Base-by-base conservation (phyloP, 1,140 invertebrate genomes). In the Manduca sexta region DNA sequence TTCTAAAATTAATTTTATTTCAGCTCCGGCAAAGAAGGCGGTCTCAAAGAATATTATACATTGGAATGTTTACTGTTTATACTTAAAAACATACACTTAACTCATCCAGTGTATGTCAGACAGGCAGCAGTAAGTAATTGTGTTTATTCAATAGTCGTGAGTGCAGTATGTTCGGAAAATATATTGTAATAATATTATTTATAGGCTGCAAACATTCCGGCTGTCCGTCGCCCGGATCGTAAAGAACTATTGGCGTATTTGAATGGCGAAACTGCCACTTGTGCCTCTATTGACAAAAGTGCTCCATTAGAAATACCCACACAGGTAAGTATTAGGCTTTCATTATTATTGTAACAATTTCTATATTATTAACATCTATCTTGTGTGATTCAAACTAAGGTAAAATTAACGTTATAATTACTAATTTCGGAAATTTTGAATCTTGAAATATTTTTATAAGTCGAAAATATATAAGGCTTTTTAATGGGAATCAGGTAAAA, bases 1-100 rank as follows among this genome's bases (percentile, higher is more conserved):
- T 43, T 31, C 52, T 30, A 26, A 51, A 46, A 48, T 6, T 37
- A 34, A 58, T 63, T 56, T 50, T 42, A 61, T 88, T 90, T 39
- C 78, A 98, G 96, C n/a, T 97, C 96, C 59, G 96, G 96, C 0
- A 98, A 97, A 79, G 96, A 98, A 87, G 96, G 96, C n/a, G 91
- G 91, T 16, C 89, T 93, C 16, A 98, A 98, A 83, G 97, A 98
- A 85, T 99, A 98, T 81, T 99, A 99, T 76, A 98, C 97, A 1
- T 84, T 99, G 52, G 97, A 98, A 87, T 99, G 97, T 86, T 89
- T 99, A 46, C 79, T 99, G 16, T 99, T 97, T 87, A 89, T 99
- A 35, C 89, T 99, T 18, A 98, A 98, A 88, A 97, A 99, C 93
- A 93, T 97, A 26, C 89, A 92, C 37, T 89, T 98, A 39, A 92